Conservation (phyloP, 2,113 vertebrate species). For the Apteryx mantelli region DNA sequence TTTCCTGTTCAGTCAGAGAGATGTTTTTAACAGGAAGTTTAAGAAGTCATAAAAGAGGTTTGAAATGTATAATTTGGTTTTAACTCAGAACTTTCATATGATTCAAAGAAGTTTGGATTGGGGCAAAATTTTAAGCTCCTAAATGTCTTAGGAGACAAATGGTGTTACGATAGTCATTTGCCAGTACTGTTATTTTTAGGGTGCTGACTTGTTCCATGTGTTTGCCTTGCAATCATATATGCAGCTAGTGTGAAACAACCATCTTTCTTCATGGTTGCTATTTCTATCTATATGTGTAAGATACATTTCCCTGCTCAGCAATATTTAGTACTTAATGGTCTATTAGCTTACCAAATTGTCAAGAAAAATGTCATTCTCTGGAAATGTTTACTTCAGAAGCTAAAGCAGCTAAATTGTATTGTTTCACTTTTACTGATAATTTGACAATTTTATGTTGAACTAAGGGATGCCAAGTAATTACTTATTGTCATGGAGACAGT, state of each 20-base stretch:
- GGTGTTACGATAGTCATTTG: neutral
- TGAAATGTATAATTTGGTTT: neutral
- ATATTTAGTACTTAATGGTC: neutral
- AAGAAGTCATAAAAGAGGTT: neutral
- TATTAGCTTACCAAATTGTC: neutral
- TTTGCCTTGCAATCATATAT: rapidly evolving
- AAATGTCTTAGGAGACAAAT: neutral
- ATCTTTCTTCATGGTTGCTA: neutral
- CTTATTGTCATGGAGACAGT: neutral
- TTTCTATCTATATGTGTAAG: neutral
- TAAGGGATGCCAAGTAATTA: neutral
- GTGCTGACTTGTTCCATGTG: neutral
- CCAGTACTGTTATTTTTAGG: neutral
- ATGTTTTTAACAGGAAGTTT: neutral
- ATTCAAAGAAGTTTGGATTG: neutral
- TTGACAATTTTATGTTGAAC: neutral
- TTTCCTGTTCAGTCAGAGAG: neutral
- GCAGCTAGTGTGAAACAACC: neutral
- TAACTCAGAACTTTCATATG: neutral
- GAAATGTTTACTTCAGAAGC: neutral
- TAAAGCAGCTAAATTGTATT: neutral
- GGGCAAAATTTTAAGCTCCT: neutral
- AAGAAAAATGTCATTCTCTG: neutral
- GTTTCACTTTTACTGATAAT: neutral
- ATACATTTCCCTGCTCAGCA: neutral